phyloP scores from a whole-genome alignment of 2,113 vertebrate species.

The Equus przewalskii region DNA sequence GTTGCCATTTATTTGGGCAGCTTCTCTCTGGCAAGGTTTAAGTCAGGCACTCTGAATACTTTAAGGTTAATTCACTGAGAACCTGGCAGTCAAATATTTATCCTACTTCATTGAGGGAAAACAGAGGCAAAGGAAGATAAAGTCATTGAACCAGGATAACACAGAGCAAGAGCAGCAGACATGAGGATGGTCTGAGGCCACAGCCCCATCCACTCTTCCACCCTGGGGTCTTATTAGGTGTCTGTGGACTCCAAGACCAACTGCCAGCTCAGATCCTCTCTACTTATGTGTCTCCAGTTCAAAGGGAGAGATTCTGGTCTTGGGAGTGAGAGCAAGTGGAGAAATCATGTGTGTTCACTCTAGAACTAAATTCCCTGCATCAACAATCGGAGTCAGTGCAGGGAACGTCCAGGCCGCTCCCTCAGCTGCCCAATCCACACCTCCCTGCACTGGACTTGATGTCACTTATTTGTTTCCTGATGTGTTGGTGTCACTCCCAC shows the following conservation, averaged over 20 bases:
- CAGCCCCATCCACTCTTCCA: neutral
- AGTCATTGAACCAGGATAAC: neutral
- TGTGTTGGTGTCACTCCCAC: neutral
- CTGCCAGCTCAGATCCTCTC: neutral
- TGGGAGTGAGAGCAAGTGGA: neutral
- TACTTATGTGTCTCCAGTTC: neutral
- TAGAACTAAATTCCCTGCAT: neutral
- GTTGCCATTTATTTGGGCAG: neutral
- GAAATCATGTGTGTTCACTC: neutral
- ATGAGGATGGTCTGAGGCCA: no score
- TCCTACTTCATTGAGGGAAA: neutral
- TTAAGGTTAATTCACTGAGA: neutral
- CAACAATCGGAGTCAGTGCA: neutral
- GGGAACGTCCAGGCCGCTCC: neutral
- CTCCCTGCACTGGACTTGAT: neutral
- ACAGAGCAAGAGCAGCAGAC: neutral
- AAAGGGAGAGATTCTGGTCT: neutral
- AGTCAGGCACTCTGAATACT: neutral
- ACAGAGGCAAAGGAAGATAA: neutral
- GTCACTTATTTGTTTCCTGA: neutral
- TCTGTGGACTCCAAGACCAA: neutral
- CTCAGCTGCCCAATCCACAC: accelerated
- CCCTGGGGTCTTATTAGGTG: accelerated
- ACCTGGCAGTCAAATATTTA: no score
- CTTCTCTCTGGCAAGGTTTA: neutral